A percentile compares a stretch with the other conserved stretches of the same genome.
Evolutionary conservation across 2,888 invertebrate species (phyloP).

Genomic region (Augiades crinisus): DNA sequence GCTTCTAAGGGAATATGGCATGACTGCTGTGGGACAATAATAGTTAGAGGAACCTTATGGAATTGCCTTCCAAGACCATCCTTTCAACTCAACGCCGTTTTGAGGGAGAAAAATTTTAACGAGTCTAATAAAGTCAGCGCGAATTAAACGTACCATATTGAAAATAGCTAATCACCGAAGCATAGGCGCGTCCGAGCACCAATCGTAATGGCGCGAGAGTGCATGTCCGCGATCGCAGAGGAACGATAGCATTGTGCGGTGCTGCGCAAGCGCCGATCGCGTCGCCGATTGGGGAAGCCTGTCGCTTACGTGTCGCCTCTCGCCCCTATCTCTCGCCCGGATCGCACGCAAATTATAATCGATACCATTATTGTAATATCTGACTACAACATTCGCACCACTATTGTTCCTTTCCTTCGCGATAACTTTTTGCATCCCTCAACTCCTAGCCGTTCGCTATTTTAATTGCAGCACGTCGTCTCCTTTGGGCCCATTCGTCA

Average conservation of each 20-base stretch:
- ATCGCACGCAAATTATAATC: conserved; percentile 82
- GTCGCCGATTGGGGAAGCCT: conserved; percentile 71
- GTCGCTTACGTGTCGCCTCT: conserved; percentile 77
- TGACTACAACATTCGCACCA: conserved; percentile 69
- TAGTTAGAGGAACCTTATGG: too few relatives aligned
- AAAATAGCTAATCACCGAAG: conserved; percentile 62
- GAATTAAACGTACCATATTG: conserved; percentile 36
- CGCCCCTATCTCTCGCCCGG: conserved; percentile 66
- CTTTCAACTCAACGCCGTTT: background rate
- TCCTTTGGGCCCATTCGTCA: background rate
- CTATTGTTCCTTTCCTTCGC: conserved; percentile 67
- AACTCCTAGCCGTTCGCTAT: conserved; percentile 22
- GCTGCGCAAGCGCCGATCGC: conserved; percentile 68
- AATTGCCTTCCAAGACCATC: background rate
- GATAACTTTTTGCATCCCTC: conserved; percentile 23
- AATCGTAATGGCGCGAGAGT: conserved; percentile 74
- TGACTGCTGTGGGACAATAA: too few relatives aligned
- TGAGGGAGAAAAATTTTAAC: conserved; percentile 13
- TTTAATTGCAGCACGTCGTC: conserved; percentile 28
- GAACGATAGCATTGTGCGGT: conserved; percentile 77
- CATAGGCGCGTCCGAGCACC: conserved; percentile 61
- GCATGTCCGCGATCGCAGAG: conserved; percentile 73
- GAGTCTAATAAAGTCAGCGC: conserved; percentile 22
- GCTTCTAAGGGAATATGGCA: too few relatives aligned
- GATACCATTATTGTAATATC: conserved; percentile 81